These are phyloP conservation scores for Andrena cerasifolii DNA, from an alignment of 1,140 invertebrate genomes.

Conservation along the genomic window DNA sequence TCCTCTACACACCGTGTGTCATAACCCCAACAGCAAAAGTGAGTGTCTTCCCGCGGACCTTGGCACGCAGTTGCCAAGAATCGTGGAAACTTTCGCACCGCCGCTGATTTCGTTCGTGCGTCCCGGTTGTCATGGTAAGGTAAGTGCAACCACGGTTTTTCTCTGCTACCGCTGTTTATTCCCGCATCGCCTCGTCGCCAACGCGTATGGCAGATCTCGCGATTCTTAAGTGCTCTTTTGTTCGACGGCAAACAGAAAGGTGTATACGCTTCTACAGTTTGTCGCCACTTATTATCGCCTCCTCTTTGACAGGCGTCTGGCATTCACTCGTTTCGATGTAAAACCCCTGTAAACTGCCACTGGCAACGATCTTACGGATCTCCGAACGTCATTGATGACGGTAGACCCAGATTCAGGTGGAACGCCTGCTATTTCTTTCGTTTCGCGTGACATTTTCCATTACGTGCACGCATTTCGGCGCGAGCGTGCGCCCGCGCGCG, in stretches of 20 bases:
- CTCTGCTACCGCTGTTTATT: too few relatives aligned
- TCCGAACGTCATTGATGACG: background rate
- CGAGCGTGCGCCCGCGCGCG: background rate
- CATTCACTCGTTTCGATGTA: background rate
- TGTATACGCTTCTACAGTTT: background rate
- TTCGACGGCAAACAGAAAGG: background rate
- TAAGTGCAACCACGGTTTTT: conserved; percentile 58
- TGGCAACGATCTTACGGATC: background rate
- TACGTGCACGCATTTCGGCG: background rate
- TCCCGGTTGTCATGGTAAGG: conserved; percentile 77
- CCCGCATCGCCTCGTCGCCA: too few relatives aligned
- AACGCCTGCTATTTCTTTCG: too few relatives aligned
- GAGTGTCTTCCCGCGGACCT: conserved; percentile 53
- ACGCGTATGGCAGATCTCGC: background rate
- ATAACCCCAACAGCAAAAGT: conserved; percentile 58
- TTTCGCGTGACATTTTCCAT: too few relatives aligned
- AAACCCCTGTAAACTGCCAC: too few relatives aligned
- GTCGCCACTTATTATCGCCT: background rate
- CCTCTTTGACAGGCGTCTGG: background rate
- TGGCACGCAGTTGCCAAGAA: conserved; percentile 50
- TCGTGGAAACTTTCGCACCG: conserved; percentile 24
- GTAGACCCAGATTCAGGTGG: too few relatives aligned
- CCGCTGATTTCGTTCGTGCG: conserved; percentile 61
- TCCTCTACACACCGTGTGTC: conserved; percentile 34
- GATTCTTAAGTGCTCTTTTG: background rate